Conservation (phyloP, 1,140 invertebrate species). For the Zaprionus gabonicus region DNA sequence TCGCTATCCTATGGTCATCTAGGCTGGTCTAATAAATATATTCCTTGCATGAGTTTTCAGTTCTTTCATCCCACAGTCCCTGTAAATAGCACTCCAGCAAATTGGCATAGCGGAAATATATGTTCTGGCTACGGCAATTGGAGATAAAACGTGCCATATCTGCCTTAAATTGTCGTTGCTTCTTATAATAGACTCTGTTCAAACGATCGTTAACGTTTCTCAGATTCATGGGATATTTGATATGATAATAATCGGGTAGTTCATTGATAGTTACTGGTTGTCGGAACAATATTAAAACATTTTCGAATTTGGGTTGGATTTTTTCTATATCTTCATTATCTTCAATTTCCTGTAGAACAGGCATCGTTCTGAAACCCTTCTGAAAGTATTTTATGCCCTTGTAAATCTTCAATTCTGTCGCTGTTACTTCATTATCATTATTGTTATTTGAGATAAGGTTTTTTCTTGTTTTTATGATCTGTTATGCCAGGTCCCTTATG, state of each 20-base stretch:
- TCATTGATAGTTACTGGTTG: conserved; percentile 95
- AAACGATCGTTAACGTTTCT: conserved; percentile 93
- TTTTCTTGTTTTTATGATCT: conserved; percentile 87
- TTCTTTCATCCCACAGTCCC: conserved; percentile 88
- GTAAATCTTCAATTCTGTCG: conserved; percentile 82
- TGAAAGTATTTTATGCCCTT: conserved; percentile 95
- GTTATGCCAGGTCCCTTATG: background rate
- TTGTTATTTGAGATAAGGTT: conserved; percentile 86
- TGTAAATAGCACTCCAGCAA: conserved; percentile 95
- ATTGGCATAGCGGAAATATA: conserved; percentile 96
- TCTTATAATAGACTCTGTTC: conserved; percentile 91
- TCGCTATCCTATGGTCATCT: background rate
- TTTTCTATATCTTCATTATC: conserved; percentile 89
- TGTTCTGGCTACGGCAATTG: conserved; percentile 96
- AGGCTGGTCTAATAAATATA: background rate
- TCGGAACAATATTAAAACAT: conserved; percentile 90
- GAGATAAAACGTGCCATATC: conserved; percentile 97
- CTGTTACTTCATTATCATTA: background rate
- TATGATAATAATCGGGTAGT: conserved; percentile 98
- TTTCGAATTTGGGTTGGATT: conserved; percentile 88
- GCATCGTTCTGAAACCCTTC: conserved; percentile 92
- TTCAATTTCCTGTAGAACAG: conserved; percentile 89
- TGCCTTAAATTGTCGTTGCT: conserved; percentile 93
- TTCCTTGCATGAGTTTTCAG: background rate
- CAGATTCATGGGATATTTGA: conserved; percentile 98